Percentiles rank a stretch among this genome's conserved stretches.
These are phyloP conservation scores for Chionoecetes opilio DNA, from an alignment of 1,140 invertebrate species.

Conservation along the genomic window DNA sequence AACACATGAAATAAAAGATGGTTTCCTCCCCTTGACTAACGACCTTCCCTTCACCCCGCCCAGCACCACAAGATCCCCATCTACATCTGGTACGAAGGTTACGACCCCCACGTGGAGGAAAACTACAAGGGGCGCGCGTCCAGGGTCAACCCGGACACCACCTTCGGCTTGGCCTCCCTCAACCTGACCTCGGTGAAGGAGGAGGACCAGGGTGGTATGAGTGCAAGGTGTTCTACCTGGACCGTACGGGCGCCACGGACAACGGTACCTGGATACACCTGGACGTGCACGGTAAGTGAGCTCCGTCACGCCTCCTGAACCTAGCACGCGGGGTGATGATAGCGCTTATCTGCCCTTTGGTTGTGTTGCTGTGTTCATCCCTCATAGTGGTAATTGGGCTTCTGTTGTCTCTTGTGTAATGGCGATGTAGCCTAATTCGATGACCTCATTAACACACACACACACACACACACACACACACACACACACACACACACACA, in stretches of 20 bases:
- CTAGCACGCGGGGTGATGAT: no score
- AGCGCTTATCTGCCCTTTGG: no score
- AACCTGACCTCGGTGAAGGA: slow-evolving; percentile 96
- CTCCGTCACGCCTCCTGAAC: neutral
- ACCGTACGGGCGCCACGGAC: slow-evolving; percentile 94
- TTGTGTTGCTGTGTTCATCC: no score
- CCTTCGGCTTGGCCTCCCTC: slow-evolving; percentile 91
- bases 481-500: no score
- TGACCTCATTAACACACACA: no score
- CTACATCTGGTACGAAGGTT: slow-evolving; percentile 98
- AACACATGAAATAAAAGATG: no score
- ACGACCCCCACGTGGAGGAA: slow-evolving; percentile 96
- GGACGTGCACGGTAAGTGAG: slow-evolving; percentile 93
- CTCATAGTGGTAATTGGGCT: no score
- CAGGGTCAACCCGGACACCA: slow-evolving; percentile 90
- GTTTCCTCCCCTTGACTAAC: no score
- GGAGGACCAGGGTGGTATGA: slow-evolving; percentile 98
- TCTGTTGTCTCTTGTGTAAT: no score
- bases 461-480: no score
- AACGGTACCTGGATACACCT: slow-evolving; percentile 98
- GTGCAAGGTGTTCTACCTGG: slow-evolving; percentile 97
- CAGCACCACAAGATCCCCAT: slow-evolving; percentile 85
- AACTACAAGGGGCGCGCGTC: slow-evolving; percentile 96
- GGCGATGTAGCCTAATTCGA: no score
- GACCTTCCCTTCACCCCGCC: neutral